Evolutionary conservation across 2,113 vertebrate genomes (phyloP), one percentile per base, ranked within the genome.

Genomic region (Rhinoderma darwinii): DNA sequence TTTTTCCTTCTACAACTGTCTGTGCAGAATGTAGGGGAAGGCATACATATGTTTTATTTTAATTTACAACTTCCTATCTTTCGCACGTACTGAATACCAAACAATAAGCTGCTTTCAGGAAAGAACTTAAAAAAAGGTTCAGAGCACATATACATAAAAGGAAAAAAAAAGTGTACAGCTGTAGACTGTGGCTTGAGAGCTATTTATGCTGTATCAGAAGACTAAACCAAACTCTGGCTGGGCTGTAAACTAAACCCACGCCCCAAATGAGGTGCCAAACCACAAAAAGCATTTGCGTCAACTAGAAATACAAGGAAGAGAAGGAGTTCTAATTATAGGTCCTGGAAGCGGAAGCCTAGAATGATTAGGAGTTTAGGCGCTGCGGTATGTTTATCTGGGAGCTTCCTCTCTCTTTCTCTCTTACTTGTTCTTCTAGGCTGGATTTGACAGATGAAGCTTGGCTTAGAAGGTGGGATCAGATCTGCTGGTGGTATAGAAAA

Each of bases 201-300:
- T 97, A 96, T 97, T 97, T 97, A 95, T 96, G 96, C 96, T 94
- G 95, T 97, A 98, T 97, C 96, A 96, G 95, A 97, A 95, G 93
- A 96, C 96, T 96, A 96, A 96, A 95, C 96, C 96, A 96, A 96
- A 96, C 95, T 95, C 92, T 91, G 92, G 95, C 95, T 93, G 90
- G 94, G 96, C 96, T 95, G 96, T 96, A 97, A 97, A 97, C 95
- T 95, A 95, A 97, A 96, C 96, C 96, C 96, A 98, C 96, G 95
- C 97, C 98, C 96, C 96, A 96, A 96, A 97, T 73, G 96, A 99
- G 96, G 97, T 98, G 98, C 98, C 98, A 99, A 98, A 96, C 97
- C 98, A 97, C 97, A 98, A 96, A 97, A 97, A 97, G 97, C 96
- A 96, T 97, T 97, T 97, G 97, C 98, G 96, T 99, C 97, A 99